Percentiles rank a stretch among this genome's conserved stretches.
Conservation (phyloP, 2,888 invertebrate genomes). For the Theretra japonica region DNA sequence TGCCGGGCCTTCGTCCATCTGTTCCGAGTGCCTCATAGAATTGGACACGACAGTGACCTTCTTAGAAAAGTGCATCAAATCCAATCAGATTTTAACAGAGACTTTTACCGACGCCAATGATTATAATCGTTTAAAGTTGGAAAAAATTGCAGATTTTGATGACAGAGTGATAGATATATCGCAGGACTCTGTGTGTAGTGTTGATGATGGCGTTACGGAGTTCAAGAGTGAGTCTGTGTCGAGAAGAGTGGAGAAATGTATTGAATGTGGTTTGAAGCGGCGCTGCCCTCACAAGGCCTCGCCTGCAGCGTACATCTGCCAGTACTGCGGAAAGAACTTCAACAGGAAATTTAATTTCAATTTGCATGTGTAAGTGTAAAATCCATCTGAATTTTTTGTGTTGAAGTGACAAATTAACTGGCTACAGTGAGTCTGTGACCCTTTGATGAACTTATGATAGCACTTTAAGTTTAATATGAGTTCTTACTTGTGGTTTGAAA, state of each 20-base stretch:
- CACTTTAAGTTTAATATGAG: too few relatives aligned
- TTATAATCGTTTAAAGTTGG: conserved; percentile 24
- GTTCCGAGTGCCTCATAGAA: conserved; percentile 59
- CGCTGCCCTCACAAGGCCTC: conserved; percentile 57
- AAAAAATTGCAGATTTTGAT: neutral
- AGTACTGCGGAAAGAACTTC: conserved; percentile 60
- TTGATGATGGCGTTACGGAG: neutral
- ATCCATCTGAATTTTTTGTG: neutral
- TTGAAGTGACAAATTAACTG: neutral
- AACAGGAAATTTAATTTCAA: conserved; percentile 64
- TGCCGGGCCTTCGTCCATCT: conserved; percentile 57
- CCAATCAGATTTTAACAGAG: conserved; percentile 50
- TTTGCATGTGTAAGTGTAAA: conserved; percentile 58
- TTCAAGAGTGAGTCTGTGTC: conserved; percentile 23
- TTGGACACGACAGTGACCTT: conserved; percentile 60
- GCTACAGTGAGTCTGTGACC: too few relatives aligned
- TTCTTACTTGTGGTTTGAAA: too few relatives aligned
- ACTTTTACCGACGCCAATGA: conserved; percentile 28
- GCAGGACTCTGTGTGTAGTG: neutral
- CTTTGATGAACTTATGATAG: too few relatives aligned
- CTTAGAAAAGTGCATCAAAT: conserved; percentile 59
- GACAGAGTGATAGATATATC: neutral
- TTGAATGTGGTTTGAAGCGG: conserved; percentile 53
- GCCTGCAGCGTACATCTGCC: conserved; percentile 50
- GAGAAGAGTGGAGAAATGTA: conserved; percentile 41